Evolutionary conservation across 2,113 vertebrate species (phyloP).

Genomic region (Pyrgilauda ruficollis): DNA sequence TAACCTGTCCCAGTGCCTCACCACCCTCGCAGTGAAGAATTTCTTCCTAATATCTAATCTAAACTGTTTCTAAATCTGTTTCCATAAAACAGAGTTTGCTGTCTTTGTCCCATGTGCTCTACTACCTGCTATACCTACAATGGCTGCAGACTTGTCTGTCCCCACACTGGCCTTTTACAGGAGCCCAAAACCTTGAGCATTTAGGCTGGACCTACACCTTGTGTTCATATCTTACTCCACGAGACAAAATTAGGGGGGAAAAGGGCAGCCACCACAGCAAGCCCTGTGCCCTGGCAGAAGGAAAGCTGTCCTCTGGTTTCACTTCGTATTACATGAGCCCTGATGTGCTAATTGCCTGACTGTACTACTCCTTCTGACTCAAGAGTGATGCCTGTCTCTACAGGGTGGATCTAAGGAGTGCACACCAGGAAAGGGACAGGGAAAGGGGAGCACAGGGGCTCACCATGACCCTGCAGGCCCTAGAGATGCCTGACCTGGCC

Average conservation of each 20-base stretch:
- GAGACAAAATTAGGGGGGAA: background rate
- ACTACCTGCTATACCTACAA: background rate
- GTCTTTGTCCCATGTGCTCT: background rate
- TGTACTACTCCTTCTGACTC: background rate
- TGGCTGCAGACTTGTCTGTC: background rate
- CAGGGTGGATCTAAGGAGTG: background rate
- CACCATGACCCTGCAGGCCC: background rate
- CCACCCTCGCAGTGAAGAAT: background rate
- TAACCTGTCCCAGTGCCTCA: background rate
- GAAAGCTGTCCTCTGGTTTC: background rate
- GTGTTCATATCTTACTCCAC: background rate
- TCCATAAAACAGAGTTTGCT: background rate
- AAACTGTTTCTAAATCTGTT: background rate
- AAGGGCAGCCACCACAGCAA: background rate
- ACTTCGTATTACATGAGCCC: background rate
- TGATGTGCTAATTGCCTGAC: background rate
- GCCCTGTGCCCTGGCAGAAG: background rate
- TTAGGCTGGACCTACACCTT: background rate
- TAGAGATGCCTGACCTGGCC: background rate
- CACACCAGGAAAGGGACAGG: background rate
- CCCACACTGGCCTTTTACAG: background rate
- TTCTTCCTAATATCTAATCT: background rate
- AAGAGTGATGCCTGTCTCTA: background rate
- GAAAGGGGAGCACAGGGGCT: background rate
- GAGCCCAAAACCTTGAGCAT: background rate